Evolutionary conservation across 2,797 vertebrate genomes (phyloP).

Genomic region (Falco novaeseelandiae): DNA sequence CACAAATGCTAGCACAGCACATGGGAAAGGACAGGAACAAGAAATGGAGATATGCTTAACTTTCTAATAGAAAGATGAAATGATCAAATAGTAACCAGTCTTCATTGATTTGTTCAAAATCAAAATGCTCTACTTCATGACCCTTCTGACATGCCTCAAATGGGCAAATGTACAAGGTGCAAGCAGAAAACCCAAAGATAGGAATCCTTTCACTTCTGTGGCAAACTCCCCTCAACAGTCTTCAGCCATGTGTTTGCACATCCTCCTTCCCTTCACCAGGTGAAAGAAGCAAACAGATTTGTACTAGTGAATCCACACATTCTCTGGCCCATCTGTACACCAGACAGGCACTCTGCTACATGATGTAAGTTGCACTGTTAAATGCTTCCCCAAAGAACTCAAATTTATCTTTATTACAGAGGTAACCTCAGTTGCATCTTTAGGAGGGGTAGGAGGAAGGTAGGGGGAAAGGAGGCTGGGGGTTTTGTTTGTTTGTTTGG

Average conservation of each 20-base stretch:
- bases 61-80: background rate
- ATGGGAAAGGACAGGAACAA: background rate
- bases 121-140: background rate
- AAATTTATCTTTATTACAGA: background rate
- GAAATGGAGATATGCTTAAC: background rate
- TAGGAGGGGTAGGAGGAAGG: background rate
- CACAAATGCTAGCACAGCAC: background rate
- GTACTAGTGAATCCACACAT: background rate
- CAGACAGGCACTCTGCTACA: background rate
- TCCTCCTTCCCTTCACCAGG: background rate
- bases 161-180: background rate
- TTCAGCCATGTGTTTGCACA: background rate
- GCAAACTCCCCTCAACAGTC: background rate
- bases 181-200: background rate
- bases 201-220: background rate
- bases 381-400: background rate
- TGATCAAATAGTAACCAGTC: background rate
- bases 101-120: background rate
- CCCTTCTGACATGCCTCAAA: background rate
- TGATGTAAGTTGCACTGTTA: background rate
- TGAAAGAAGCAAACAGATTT: background rate
- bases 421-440: background rate
- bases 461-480: rapidly evolving
- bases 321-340: background rate
- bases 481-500: background rate